These are phyloP conservation scores for Heliangelus exortis DNA, from an alignment of 2,797 vertebrate genomes.

Conservation along the genomic window DNA sequence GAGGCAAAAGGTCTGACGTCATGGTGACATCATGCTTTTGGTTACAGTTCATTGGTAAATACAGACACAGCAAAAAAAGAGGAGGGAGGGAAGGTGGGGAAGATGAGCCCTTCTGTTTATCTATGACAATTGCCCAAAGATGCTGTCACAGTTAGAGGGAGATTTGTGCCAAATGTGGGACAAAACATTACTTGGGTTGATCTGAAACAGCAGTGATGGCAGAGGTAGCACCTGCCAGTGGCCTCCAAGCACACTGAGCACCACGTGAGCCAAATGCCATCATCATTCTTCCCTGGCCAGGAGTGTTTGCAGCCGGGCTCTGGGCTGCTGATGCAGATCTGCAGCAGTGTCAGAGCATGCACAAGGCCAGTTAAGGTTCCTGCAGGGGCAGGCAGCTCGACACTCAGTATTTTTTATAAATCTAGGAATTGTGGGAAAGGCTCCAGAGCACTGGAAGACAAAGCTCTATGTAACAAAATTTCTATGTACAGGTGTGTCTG, in stretches of 20 bases:
- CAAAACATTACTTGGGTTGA: not conserved
- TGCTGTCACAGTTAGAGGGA: not conserved
- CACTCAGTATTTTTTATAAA: not conserved
- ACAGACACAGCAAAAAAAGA: not conserved
- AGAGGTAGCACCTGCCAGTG: not conserved
- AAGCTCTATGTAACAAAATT: not conserved
- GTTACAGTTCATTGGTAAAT: not conserved
- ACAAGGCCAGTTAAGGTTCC: not conserved
- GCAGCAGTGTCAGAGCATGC: not conserved
- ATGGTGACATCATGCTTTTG: not conserved
- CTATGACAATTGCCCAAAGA: not conserved
- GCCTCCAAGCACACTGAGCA: not conserved
- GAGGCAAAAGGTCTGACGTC: not conserved
- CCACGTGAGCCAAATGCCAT: not conserved
- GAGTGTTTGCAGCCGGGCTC: not conserved
- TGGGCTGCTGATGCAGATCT: not conserved
- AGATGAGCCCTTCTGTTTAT: not conserved
- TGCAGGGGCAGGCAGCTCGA: not conserved
- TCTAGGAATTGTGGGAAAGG: not conserved
- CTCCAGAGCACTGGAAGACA: not conserved
- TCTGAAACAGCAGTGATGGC: not conserved
- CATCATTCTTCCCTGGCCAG: not conserved
- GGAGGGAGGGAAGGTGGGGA: not conserved
- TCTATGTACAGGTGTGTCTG: not conserved
- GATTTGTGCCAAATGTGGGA: not conserved